phyloP scores from a whole-genome alignment of 1,140 invertebrate genomes.

The Rhopalosiphum maidis region DNA sequence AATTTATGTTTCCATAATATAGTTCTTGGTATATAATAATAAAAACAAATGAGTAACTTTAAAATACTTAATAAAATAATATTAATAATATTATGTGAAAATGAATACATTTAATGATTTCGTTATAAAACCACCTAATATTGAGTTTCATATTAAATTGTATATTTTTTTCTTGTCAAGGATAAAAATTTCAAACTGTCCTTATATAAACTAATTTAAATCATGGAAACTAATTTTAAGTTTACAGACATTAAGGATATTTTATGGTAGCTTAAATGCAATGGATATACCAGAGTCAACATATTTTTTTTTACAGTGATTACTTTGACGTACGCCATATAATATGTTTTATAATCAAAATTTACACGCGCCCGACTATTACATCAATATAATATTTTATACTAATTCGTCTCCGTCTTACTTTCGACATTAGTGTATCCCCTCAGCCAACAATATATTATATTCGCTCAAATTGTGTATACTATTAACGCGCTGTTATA shows the following conservation, averaged over 20 bases:
- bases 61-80: not conserved
- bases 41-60: not conserved
- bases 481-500: not conserved
- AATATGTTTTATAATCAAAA: not conserved
- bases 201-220: not conserved
- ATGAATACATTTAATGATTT: not conserved
- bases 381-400: not conserved
- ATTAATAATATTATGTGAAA: not conserved
- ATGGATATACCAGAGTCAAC: not conserved
- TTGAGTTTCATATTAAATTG: not conserved
- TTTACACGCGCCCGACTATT: not conserved
- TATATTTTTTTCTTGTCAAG: not conserved
- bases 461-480: not conserved
- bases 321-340: not conserved
- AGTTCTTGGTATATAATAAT: not conserved
- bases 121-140: not conserved
- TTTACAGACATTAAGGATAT: not conserved
- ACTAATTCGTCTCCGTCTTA: not conserved
- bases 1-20: not conserved
- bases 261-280: not conserved
- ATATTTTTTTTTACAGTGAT: not conserved
- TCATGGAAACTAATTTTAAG: not conserved
- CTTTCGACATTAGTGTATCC: not conserved
- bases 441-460: not conserved
- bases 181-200: not conserved